Evolutionary conservation across 1,140 invertebrate genomes (phyloP), one percentile per base, ranked within the genome.

Genomic region (Cylas formicarius): DNA sequence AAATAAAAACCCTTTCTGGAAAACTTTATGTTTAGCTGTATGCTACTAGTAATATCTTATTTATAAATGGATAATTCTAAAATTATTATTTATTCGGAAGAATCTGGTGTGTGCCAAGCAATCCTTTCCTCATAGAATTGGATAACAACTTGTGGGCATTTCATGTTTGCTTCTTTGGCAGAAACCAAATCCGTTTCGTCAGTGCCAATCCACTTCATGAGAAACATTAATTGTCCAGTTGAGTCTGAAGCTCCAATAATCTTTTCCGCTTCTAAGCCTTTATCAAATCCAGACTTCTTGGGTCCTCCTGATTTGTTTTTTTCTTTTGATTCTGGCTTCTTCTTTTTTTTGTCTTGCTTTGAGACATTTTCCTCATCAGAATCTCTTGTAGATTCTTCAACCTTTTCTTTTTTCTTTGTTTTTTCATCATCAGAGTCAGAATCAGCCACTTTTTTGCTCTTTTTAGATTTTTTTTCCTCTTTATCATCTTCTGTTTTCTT

Each of bases 171-270:
- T 57, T 90, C 80, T 57, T 87, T 80, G 0, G 93, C 86, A 8
- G 90, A 84, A 2, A 97, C 92, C 19, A 97, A 67, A 65, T 97
- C 93, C 0, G 92, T 92, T 63, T 97, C 91, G 65, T 96, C 92
- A 7, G 86, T 90, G 36, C 90, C 89, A 67, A 93, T 91, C 92
- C 92, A 97, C 67, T 97, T 97, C 84, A 97, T 95, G 0, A 97
- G 71, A 65, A 97, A 96, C 89, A 96, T 94, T 0, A 97, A 67
- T 65, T 95, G 87, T 1, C 92, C 93, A 40, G 84, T 89, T 13
- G 89, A 90, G 64, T 97, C 92, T 45, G 93, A 96, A 4, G 92
- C 93, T 45, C 90, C 92, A 60, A 97, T 89, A 45, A 97, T 96
- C 65, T 89, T 86, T 54, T 96, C 91, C 3, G 92, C 89, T 39